Evolutionary conservation across 2,888 invertebrate genomes (phyloP).

Genomic region (Lacanobia oleracea): DNA sequence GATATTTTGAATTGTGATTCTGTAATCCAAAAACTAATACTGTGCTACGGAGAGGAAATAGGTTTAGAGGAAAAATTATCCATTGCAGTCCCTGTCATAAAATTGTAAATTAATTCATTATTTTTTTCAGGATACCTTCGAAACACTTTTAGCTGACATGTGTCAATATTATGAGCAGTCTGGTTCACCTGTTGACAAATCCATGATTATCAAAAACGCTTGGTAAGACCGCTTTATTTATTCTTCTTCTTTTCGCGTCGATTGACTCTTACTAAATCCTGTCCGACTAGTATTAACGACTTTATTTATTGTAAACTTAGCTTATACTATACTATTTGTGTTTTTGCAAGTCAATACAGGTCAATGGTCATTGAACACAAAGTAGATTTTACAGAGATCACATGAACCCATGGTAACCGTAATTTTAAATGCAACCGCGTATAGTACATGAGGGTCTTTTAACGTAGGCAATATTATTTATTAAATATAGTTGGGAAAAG

Average conservation of each 20-base stretch:
- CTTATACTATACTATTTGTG: neutral
- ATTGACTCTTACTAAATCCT: too few species aligned
- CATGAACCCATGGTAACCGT: too few species aligned
- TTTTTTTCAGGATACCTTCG: constrained; percentile 82
- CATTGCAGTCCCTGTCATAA: neutral
- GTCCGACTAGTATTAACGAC: too few species aligned
- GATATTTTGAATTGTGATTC: neutral
- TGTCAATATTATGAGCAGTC: constrained; percentile 83
- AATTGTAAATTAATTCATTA: neutral
- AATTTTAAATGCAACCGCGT: too few species aligned
- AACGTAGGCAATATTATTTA: too few species aligned
- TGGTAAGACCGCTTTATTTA: constrained; percentile 76
- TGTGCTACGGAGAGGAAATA: neutral
- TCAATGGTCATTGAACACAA: neutral
- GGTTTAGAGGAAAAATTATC: neutral
- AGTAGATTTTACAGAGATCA: neutral
- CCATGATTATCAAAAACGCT: constrained; percentile 84
- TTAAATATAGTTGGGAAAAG: too few species aligned
- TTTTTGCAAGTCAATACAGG: neutral
- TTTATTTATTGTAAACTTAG: neutral
- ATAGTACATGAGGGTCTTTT: too few species aligned
- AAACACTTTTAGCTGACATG: constrained; percentile 88
- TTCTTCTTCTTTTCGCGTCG: too few species aligned
- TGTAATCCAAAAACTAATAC: neutral
- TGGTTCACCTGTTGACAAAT: constrained; percentile 84